Percentiles rank a stretch among this genome's conserved stretches.
These are phyloP conservation scores for Pimpla rufipes DNA, from an alignment of 2,888 invertebrate species.

Conservation along the genomic window DNA sequence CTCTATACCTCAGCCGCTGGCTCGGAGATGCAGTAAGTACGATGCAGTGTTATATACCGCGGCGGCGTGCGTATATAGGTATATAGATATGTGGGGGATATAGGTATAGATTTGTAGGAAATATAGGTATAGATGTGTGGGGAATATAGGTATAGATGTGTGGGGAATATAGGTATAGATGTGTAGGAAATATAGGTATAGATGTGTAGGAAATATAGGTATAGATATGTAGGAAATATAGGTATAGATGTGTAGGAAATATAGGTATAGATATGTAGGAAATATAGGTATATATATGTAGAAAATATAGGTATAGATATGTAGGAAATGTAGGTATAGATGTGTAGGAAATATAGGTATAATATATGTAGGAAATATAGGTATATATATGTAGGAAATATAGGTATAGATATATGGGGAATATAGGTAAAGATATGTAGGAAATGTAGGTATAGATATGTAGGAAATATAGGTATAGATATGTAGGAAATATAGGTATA, in stretches of 20 bases:
- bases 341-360: slow-evolving; percentile 7
- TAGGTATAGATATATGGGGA: slow-evolving; percentile 1
- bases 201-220: too few species aligned
- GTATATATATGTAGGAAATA: slow-evolving; percentile 8
- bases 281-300: slow-evolving; percentile 1
- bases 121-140: slow-evolving; percentile 5
- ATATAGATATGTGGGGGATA: background rate
- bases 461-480: slow-evolving; percentile 2
- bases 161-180: background rate
- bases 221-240: background rate
- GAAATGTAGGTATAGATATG: too few species aligned
- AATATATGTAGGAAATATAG: background rate
- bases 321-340: background rate
- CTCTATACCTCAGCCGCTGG: background rate
- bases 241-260: slow-evolving; percentile 10
- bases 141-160: background rate
- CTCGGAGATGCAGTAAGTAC: background rate
- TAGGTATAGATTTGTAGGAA: slow-evolving; percentile 5
- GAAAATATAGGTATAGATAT: slow-evolving; percentile 5
- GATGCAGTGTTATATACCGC: slow-evolving; percentile 12
- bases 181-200: too few species aligned
- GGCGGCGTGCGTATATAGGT: background rate
- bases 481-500: background rate
- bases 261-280: slow-evolving; percentile 1
- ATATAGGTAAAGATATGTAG: slow-evolving; percentile 7